Percentiles rank a stretch among this genome's conserved stretches.
Evolutionary conservation across 2,888 invertebrate genomes (phyloP).

Genomic region (Chironomus riparius): DNA sequence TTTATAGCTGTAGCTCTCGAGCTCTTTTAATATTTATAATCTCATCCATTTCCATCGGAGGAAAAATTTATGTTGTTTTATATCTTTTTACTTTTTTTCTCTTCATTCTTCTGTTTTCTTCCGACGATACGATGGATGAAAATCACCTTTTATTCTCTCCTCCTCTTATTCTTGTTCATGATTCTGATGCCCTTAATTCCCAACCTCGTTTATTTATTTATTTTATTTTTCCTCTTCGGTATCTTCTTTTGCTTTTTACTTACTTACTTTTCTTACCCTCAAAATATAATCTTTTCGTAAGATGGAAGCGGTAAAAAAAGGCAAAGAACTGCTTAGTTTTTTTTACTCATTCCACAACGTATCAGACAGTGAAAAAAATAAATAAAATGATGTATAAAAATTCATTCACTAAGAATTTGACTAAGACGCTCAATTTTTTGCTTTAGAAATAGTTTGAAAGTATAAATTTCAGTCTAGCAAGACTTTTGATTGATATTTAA

Average conservation of each 20-base stretch:
- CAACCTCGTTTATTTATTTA: slow-evolving; percentile 27
- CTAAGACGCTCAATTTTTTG: too few species aligned
- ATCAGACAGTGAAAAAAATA: too few species aligned
- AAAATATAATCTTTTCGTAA: neutral
- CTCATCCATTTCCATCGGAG: slow-evolving; percentile 27
- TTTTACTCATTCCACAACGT: neutral
- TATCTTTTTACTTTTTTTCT: slow-evolving; percentile 4
- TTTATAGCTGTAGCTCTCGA: slow-evolving; percentile 1
- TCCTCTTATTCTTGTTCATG: neutral
- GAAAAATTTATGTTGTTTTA: slow-evolving; percentile 23
- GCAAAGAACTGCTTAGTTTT: neutral
- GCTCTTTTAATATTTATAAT: slow-evolving; percentile 26
- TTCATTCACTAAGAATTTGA: too few species aligned
- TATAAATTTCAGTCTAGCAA: too few species aligned
- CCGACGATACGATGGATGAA: slow-evolving; percentile 7
- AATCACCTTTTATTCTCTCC: slow-evolving; percentile 9
- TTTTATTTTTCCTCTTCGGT: neutral
- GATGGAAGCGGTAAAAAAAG: neutral
- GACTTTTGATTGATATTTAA: too few species aligned
- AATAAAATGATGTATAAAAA: too few species aligned
- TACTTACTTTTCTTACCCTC: neutral
- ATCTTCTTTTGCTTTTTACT: neutral
- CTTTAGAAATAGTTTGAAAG: too few species aligned
- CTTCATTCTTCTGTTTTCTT: neutral
- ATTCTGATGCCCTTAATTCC: slow-evolving; percentile 18